Base-by-base conservation (phyloP, 35 echinoderm and acorn worm genomes). In the Hemicentrotus pulcherrimus region DNA sequence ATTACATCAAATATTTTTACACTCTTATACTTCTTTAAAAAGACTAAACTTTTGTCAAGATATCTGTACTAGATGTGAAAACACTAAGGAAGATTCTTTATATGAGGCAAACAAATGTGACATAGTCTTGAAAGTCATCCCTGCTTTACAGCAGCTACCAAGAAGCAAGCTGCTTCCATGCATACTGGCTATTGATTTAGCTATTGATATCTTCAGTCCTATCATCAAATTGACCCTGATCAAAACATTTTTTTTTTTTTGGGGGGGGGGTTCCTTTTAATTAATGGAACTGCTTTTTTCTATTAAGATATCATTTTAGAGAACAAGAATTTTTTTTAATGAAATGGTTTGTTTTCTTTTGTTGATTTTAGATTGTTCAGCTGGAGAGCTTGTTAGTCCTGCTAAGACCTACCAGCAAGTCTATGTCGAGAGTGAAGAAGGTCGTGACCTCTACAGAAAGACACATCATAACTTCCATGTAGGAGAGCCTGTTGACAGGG, bases 381-480 rank as follows among this genome's bases (percentile, higher is more conserved):
- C 98, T 31, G 98, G 98, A 9, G 98, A 99, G 46, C 95, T 99
- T 6, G 98, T 99, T 10, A 98, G 95, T 50, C 98, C 98, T 46
- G 86, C 94, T 15, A 99, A 99, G 86, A 90, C 96, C 12, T 97
- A 97, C 91, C 60, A 92, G 19, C 94, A 98, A 48, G 98, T 99
- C 6, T 94, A 96, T 78, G 45, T 35, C 13, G 98, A 99, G 94
- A 92, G 92, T 92, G 86, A 94, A 30, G n/a, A 95, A 86, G 98
- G 98, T 6, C 95, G 96, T 32, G 97, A 99, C 22, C 92, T 99
- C 2, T 99, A 99, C 88, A 99, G 97, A 32, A 22, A 95, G 7
- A 97, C 98, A 47, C 98, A 99, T 94, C 97, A 99, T 95, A 96
- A 97, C 61, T 99, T 97, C 95, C 96, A 97, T 46, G 98, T 99